Percentiles rank a stretch among this genome's conserved stretches.
phyloP scores from a whole-genome alignment of 2,113 vertebrate genomes.

The Haliaeetus leucogaster region DNA sequence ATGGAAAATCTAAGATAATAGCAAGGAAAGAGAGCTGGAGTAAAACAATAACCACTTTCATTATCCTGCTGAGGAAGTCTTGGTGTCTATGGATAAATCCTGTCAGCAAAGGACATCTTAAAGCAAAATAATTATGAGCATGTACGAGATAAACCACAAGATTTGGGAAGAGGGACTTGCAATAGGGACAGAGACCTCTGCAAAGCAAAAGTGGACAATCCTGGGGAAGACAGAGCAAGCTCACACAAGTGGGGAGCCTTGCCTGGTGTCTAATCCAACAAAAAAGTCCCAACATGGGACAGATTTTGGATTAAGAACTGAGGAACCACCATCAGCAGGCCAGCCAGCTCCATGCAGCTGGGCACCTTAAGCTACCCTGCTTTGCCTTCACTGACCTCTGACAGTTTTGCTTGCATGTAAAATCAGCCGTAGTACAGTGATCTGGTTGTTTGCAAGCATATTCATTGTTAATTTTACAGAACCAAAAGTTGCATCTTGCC shows the following conservation, averaged over 20 bases:
- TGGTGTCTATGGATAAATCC: background rate
- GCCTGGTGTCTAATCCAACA: background rate
- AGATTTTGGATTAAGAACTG: background rate
- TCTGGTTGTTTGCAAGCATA: background rate
- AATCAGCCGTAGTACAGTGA: background rate
- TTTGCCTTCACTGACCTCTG: background rate
- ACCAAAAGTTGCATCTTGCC: background rate
- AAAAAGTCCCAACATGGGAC: background rate
- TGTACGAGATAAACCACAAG: background rate
- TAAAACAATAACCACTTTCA: background rate
- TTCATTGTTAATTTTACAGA: background rate
- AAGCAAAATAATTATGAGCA: background rate
- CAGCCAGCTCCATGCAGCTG: background rate
- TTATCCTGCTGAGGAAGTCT: background rate
- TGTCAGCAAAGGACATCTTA: background rate
- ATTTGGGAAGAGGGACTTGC: background rate
- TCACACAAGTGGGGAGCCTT: background rate
- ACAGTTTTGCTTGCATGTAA: background rate
- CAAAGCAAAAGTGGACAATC: background rate
- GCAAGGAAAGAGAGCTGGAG: background rate
- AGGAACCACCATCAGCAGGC: background rate
- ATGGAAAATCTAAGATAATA: background rate
- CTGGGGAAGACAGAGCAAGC: background rate
- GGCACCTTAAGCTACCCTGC: background rate
- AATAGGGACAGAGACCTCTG: background rate